These are phyloP conservation scores for Hafferia zeledoni DNA, from an alignment of 2,797 vertebrate genomes.

Conservation along the genomic window DNA sequence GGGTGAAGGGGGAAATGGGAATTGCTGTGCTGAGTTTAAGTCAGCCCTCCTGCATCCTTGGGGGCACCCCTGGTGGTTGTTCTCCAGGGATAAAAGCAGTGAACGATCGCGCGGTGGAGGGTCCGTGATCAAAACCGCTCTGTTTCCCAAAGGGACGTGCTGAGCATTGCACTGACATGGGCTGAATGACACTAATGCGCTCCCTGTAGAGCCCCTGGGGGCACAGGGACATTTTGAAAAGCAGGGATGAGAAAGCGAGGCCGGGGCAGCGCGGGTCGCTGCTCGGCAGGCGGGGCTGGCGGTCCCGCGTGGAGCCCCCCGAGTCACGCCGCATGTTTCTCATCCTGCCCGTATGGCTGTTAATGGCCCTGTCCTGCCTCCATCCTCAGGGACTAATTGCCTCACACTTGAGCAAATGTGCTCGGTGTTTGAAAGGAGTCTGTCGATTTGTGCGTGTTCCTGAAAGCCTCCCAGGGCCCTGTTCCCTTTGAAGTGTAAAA, in stretches of 20 bases:
- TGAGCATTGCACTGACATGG: neutral
- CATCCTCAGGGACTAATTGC: conserved; percentile 46
- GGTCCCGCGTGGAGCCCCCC: neutral
- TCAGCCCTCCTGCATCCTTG: neutral
- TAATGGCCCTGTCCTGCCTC: conserved; percentile 44
- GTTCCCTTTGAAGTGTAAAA: conserved; percentile 62
- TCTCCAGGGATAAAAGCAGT: neutral
- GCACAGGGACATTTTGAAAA: neutral
- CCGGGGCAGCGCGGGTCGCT: neutral
- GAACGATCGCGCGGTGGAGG: neutral
- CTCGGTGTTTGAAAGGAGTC: conserved; percentile 55
- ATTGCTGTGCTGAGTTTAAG: neutral
- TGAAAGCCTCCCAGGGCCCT: conserved; percentile 14
- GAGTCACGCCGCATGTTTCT: neutral
- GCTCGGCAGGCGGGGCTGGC: neutral
- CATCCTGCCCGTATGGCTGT: conserved; percentile 17
- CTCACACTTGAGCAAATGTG: conserved; percentile 64
- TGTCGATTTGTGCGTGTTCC: conserved; percentile 28
- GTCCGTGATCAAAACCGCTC: neutral
- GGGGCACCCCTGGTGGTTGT: rapidly evolving
- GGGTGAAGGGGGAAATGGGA: neutral
- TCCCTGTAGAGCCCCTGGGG: neutral
- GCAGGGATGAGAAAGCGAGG: neutral
- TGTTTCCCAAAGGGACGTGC: neutral
- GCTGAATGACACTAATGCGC: neutral